phyloP scores from a whole-genome alignment of 2,797 vertebrate species.

The Danio albolineatus region DNA sequence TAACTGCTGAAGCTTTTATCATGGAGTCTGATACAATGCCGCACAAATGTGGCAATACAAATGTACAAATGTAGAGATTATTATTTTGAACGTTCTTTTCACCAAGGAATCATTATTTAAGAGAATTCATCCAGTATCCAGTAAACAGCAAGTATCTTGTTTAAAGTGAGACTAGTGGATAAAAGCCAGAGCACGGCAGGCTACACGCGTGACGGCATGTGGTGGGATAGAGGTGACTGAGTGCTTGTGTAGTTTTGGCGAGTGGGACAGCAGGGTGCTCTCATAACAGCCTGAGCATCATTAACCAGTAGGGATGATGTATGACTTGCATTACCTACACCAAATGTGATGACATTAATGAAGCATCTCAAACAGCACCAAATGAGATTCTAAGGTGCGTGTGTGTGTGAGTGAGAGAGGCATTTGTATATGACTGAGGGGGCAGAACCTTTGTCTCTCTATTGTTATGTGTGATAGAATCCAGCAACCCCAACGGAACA shows the following conservation, averaged over 20 bases:
- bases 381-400: not conserved
- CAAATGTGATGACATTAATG: conserved; percentile 53
- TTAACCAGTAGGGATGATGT: conserved; percentile 53
- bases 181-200: conserved; percentile 5
- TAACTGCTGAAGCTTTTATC: no score
- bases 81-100: no score
- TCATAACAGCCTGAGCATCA: conserved; percentile 52
- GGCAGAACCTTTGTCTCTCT: conserved; percentile 32
- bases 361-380: conserved; percentile 42
- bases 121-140: not conserved
- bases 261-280: conserved; percentile 41
- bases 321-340: conserved; percentile 49
- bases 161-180: conserved; percentile 25
- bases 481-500: conserved; percentile 2
- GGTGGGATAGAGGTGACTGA: conserved; percentile 40
- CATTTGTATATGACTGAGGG: not conserved
- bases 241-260: conserved; percentile 38
- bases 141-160: not conserved
- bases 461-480: conserved; percentile 33
- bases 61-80: no score
- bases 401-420: not conserved
- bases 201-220: conserved; percentile 19
- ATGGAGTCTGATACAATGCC: no score
- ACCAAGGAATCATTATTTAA: not conserved
- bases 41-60: no score